Base-by-base conservation (phyloP, 1,140 invertebrate species). In the Drosophila micromelanica region DNA sequence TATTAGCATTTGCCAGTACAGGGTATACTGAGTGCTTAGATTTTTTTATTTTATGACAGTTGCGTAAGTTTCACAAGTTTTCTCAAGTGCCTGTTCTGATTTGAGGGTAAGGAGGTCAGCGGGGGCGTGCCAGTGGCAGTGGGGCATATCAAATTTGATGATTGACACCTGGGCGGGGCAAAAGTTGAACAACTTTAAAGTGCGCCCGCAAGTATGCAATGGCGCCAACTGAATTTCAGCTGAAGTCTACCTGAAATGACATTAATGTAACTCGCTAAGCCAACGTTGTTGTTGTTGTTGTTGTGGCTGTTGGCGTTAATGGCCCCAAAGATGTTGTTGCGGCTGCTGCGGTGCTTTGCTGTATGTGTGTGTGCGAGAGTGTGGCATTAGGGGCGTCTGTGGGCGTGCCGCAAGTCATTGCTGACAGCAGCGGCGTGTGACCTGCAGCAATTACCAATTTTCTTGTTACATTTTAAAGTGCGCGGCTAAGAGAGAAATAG, bases 371-470 rank as follows among this genome's bases (percentile, higher is more conserved):
- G 32, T 30, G 37, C 13, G 13, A 42, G 13, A 48, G 55, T 27
- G 40, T 48, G 73, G 35, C 30, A 40, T 32, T 49, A 54, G 15
- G 40, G 45, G 59, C 46, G 45, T 43, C 42, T 52, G 45, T 43
- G 46, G 52, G 61, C 61, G 61, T 64, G 68, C 23, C 43, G 59
- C 59, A 59, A 55, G 59, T 70, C 67, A 43, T 64, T 51, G 61
- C 60, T 61, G 59, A 63, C 59, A 70, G 42, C 59, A 56, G 51
- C 32, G 49, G 59, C 67, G 37, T 70, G 59, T 78, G 80, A 84
- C 80, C 80, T 78, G 80, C 61, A 85, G 80, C 80, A 85, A 85
- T 85, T 85, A 85, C 80, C 80, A 85, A 85, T 85, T 85, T 85
- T 77, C 80, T 79, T 85, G 73, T 80, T 80, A 73, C 76, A 77